Conservation (phyloP, 2,888 invertebrate genomes). For the Rhingia campestris region DNA sequence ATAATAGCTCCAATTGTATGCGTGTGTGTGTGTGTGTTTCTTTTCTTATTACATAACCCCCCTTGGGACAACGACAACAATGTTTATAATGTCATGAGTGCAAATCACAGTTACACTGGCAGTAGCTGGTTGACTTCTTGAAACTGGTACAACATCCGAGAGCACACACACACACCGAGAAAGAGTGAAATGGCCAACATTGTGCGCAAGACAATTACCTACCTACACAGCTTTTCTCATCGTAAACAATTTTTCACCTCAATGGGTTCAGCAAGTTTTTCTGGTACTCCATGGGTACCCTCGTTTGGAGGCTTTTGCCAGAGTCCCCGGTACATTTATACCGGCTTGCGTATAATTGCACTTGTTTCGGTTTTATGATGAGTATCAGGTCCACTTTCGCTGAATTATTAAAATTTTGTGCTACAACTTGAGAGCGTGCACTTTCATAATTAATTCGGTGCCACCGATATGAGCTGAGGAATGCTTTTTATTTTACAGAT, state of each 20-base stretch:
- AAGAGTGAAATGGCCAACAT: conserved; percentile 28
- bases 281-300: background rate
- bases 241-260: conserved; percentile 53
- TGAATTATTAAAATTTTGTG: conserved; percentile 4
- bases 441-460: conserved; percentile 14
- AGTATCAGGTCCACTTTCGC: conserved; percentile 33
- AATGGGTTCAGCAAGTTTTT: conserved; percentile 19
- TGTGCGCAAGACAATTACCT: conserved; percentile 26
- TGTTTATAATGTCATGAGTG: conserved; percentile 14
- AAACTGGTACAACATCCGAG: conserved; percentile 8
- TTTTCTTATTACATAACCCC: conserved; percentile 11
- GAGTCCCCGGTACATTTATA: too few relatives aligned
- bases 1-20: conserved; percentile 1
- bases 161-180: background rate
- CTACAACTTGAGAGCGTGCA: background rate
- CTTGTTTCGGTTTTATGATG: conserved; percentile 23
- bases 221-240: conserved; percentile 34
- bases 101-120: background rate
- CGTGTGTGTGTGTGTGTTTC: background rate
- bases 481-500: background rate
- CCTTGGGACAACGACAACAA: background rate
- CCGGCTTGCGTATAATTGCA: conserved; percentile 6
- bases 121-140: background rate
- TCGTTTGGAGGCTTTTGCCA: too few relatives aligned
- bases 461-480: background rate